These are phyloP conservation scores for Bruchidius siliquastri DNA, from an alignment of 2,888 invertebrate species.

Conservation along the genomic window DNA sequence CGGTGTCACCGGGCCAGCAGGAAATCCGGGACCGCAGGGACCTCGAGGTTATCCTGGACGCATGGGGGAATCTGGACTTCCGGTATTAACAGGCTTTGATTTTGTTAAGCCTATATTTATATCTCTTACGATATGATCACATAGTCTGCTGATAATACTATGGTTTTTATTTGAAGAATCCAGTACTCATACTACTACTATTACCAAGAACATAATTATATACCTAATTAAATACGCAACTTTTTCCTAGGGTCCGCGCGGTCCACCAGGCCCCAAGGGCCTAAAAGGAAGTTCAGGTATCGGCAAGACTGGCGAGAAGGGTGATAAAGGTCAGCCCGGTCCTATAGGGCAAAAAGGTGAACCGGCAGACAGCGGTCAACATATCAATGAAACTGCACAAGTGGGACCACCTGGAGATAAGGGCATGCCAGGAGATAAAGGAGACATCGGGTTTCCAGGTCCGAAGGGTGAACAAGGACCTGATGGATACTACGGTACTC, in stretches of 20 bases:
- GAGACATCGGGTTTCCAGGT: slow-evolving; percentile 58
- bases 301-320: slow-evolving; percentile 53
- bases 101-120: too few species aligned
- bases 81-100: too few species aligned
- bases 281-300: slow-evolving; percentile 60
- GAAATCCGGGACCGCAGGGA: slow-evolving; percentile 61
- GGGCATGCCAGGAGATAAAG: slow-evolving; percentile 60
- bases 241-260: slow-evolving; percentile 58
- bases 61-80: slow-evolving; percentile 59
- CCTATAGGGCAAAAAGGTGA: slow-evolving; percentile 55
- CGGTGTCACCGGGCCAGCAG: slow-evolving; percentile 64
- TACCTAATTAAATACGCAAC: background rate
- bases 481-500: slow-evolving; percentile 65
- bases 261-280: slow-evolving; percentile 67
- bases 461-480: slow-evolving; percentile 67
- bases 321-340: slow-evolving; percentile 55
- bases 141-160: too few species aligned
- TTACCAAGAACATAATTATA: too few species aligned
- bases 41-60: slow-evolving; percentile 55
- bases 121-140: too few species aligned
- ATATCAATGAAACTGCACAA: slow-evolving; percentile 31
- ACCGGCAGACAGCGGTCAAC: slow-evolving; percentile 40
- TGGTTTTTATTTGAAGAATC: too few species aligned
- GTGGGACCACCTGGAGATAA: slow-evolving; percentile 51
- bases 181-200: too few species aligned